These are phyloP conservation scores for Geophilus truncorum DNA, from an alignment of 2,888 invertebrate genomes.

Conservation along the genomic window DNA sequence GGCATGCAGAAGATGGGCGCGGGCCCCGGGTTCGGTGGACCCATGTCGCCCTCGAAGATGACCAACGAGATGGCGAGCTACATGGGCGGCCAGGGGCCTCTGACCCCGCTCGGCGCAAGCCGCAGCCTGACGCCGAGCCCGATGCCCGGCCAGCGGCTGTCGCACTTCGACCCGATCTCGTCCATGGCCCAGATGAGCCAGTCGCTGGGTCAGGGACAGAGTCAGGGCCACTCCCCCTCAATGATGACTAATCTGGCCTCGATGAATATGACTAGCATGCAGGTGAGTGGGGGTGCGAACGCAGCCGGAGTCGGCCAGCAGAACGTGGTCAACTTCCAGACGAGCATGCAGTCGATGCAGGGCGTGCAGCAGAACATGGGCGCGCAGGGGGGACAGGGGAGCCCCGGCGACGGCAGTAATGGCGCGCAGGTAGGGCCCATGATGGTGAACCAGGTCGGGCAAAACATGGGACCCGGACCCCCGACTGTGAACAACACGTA, in stretches of 20 bases:
- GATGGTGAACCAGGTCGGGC: constrained; percentile 40
- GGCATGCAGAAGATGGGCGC: constrained; percentile 22
- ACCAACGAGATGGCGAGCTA: constrained; percentile 41
- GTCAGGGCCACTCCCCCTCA: constrained; percentile 36
- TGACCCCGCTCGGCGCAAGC: constrained; percentile 41
- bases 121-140: constrained; percentile 40
- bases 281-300: constrained; percentile 40
- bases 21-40: constrained; percentile 25
- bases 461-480: constrained; percentile 44
- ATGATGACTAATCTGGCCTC: constrained; percentile 39
- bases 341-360: constrained; percentile 46
- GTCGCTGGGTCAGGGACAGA: constrained; percentile 70
- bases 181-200: constrained; percentile 93
- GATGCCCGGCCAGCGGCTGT: constrained; percentile 41
- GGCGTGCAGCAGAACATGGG: constrained; percentile 39
- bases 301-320: constrained; percentile 43
- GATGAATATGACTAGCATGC: constrained; percentile 41
- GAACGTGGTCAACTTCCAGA: constrained; percentile 50
- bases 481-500: constrained; percentile 53
- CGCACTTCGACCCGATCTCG: constrained; percentile 86
- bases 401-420: constrained; percentile 22
- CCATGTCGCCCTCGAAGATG: constrained; percentile 43
- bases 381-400: constrained; percentile 36
- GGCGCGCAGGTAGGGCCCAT: constrained; percentile 34
- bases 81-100: constrained; percentile 44